Conservation (phyloP, 2,888 invertebrate genomes). For the Ichneumoninae sp. region DNA sequence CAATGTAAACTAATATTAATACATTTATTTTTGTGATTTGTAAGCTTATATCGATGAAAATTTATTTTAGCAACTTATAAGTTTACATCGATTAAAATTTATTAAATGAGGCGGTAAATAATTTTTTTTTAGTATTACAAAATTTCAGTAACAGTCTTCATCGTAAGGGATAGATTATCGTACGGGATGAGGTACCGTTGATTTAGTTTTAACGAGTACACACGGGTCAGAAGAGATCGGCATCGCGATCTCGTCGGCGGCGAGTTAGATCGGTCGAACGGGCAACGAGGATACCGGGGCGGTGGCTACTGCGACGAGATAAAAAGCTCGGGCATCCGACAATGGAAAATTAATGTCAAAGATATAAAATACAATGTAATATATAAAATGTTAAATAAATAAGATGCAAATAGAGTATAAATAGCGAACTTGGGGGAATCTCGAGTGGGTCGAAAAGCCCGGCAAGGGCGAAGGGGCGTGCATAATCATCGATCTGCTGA, state of each 20-base stretch:
- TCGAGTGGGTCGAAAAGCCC: constrained; percentile 7
- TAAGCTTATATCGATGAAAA: neutral
- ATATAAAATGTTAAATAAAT: too few species aligned
- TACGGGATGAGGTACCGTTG: neutral
- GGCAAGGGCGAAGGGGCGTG: constrained; percentile 30
- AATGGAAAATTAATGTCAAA: neutral
- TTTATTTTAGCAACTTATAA: neutral
- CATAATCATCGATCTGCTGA: constrained; percentile 49
- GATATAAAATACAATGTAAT: neutral
- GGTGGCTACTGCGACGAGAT: neutral
- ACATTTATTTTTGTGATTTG: neutral
- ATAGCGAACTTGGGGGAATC: neutral
- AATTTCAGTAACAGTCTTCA: neutral
- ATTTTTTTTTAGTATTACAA: too few species aligned
- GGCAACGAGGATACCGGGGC: constrained; percentile 10
- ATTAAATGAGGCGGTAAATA: neutral
- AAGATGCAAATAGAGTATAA: neutral
- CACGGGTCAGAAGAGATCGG: neutral
- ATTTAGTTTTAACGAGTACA: neutral
- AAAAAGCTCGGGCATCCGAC: neutral
- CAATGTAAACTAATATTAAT: neutral
- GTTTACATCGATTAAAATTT: neutral
- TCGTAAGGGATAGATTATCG: neutral
- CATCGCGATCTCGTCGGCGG: neutral
- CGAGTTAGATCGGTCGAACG: constrained; percentile 7